These are phyloP conservation scores for Pipistrellus kuhlii DNA, from an alignment of 2,797 vertebrate species.

Conservation along the genomic window DNA sequence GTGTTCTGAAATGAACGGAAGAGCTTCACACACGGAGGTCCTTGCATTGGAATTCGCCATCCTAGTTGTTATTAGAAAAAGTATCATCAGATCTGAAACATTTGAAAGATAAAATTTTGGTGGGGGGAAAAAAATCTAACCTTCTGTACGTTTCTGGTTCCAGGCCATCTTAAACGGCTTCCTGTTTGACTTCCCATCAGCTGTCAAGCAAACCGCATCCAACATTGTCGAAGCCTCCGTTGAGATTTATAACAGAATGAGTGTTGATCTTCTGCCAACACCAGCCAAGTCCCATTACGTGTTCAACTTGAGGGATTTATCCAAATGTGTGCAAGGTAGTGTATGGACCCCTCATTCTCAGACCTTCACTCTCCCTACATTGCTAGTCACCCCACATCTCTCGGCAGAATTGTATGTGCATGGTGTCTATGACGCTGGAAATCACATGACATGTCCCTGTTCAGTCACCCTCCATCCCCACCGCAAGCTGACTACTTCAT, in stretches of 20 bases:
- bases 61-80: constrained; percentile 26
- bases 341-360: background rate
- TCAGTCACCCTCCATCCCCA: background rate
- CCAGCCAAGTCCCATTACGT: constrained; percentile 95
- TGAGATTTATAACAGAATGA: constrained; percentile 94
- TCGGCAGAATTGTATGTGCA: background rate
- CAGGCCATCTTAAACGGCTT: constrained; percentile 93
- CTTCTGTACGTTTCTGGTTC: constrained; percentile 45
- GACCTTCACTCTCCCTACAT: background rate
- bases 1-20: background rate
- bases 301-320: constrained; percentile 94
- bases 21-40: background rate
- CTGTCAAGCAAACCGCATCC: constrained; percentile 88
- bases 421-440: background rate
- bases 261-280: constrained; percentile 92
- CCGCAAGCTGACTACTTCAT: background rate
- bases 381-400: background rate
- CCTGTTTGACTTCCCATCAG: constrained; percentile 89
- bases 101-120: background rate
- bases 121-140: background rate
- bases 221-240: constrained; percentile 92
- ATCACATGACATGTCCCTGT: background rate
- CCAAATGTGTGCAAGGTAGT: constrained; percentile 94
- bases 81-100: background rate
- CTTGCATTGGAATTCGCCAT: constrained; percentile 10